These are phyloP conservation scores for Eurytoma californica DNA, from an alignment of 2,888 invertebrate species.

Conservation along the genomic window DNA sequence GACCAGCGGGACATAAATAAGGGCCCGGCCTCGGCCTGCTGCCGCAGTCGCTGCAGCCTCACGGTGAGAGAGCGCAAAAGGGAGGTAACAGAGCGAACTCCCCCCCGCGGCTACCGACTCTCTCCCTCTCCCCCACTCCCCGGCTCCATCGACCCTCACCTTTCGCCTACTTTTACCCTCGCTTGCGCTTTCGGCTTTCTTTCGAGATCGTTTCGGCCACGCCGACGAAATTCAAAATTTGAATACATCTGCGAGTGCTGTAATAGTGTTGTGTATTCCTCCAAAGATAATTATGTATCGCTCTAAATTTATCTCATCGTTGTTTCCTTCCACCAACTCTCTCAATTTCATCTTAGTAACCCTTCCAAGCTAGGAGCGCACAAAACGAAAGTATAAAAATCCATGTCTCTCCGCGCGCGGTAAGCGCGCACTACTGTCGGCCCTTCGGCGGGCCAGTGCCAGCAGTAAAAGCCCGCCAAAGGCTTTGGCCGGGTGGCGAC, in stretches of 20 bases:
- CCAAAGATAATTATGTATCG: too few species aligned
- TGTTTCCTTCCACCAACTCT: neutral
- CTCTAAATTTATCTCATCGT: constrained; percentile 7
- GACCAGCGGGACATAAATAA: constrained; percentile 51
- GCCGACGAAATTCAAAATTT: too few species aligned
- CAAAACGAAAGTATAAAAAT: neutral
- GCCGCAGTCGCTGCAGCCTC: constrained; percentile 1
- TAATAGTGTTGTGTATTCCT: too few species aligned
- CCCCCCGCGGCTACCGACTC: constrained; percentile 44
- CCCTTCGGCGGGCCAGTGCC: constrained; percentile 41
- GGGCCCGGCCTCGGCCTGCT: constrained; percentile 2
- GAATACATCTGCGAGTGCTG: too few species aligned
- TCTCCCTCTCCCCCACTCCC: neutral
- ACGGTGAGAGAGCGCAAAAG: constrained; percentile 4
- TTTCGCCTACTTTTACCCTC: neutral
- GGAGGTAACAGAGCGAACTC: neutral
- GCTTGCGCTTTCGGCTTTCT: neutral
- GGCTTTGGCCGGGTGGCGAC: constrained; percentile 19
- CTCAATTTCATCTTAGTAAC: neutral
- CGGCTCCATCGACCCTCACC: neutral
- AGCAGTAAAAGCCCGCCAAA: constrained; percentile 52
- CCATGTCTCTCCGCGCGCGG: neutral
- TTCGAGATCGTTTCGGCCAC: neutral
- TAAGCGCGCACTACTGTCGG: constrained; percentile 3
- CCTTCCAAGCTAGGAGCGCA: neutral